These are phyloP conservation scores for Mesitornis unicolor DNA, from an alignment of 2,113 vertebrate genomes.

Conservation along the genomic window DNA sequence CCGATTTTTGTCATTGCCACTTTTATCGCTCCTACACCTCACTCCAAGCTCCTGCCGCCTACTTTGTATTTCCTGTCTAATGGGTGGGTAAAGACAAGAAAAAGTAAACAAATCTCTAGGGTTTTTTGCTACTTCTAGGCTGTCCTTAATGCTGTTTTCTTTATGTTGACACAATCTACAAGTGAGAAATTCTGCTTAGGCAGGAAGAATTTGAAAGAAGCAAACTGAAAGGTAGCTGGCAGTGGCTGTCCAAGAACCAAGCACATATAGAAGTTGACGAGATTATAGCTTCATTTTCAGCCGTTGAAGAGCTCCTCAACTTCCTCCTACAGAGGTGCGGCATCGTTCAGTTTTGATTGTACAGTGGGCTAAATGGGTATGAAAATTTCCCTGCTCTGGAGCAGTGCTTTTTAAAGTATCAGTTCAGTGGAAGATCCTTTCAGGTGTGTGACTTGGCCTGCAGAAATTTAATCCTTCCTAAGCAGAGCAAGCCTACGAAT, in stretches of 20 bases:
- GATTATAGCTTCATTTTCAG: neutral
- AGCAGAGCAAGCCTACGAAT: neutral
- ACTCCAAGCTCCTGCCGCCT: neutral
- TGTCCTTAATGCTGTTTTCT: neutral
- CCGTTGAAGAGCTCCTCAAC: neutral
- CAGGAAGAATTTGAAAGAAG: neutral
- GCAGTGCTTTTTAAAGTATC: neutral
- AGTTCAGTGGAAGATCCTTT: neutral
- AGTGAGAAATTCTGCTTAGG: neutral
- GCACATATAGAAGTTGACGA: neutral
- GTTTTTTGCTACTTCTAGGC: neutral
- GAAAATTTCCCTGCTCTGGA: neutral
- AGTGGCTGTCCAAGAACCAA: neutral
- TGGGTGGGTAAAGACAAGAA: neutral
- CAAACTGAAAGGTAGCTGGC: neutral
- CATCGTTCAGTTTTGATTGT: neutral
- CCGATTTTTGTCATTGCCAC: neutral
- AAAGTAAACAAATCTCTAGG: neutral
- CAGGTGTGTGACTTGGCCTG: neutral
- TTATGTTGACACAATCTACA: neutral
- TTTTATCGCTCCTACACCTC: neutral
- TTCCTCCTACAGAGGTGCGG: neutral
- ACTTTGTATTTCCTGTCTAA: neutral
- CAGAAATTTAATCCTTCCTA: neutral
- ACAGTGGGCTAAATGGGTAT: neutral